Conservation (phyloP, 2,888 invertebrate species). For the Achlya flavicornis region DNA sequence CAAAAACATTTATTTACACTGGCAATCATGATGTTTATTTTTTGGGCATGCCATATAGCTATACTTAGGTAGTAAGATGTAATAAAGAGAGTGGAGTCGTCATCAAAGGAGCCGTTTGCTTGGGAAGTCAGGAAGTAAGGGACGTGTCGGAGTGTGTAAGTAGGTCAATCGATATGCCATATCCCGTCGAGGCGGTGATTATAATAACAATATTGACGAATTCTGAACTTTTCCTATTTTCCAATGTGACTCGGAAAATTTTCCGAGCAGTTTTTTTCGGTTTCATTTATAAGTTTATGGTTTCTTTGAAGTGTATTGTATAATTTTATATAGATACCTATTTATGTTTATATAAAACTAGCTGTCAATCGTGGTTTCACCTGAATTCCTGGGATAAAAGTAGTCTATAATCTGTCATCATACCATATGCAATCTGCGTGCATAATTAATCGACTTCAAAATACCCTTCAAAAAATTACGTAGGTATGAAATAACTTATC, state of each 20-base stretch:
- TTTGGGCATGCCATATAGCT: not conserved
- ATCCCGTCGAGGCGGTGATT: constrained; percentile 47
- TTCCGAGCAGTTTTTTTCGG: not conserved
- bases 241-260: constrained; percentile 14
- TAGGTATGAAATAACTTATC: no score
- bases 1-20: not conserved
- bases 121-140: constrained; percentile 11
- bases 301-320: no score
- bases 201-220: constrained; percentile 50
- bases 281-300: no score
- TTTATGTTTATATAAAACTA: no score
- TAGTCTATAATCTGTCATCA: no score
- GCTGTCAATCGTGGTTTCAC: no score
- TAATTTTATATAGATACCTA: no score
- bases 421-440: no score
- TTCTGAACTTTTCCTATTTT: constrained; percentile 43
- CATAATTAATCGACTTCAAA: no score
- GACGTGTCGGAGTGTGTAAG: constrained; percentile 36
- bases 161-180: constrained; percentile 70
- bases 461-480: no score
- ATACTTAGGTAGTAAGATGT: not conserved
- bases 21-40: not conserved
- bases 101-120: not conserved
- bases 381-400: no score
- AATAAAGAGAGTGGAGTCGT: constrained; percentile 5